A percentile compares a stretch with the other conserved stretches of the same genome.
Conservation (phyloP, 2,113 vertebrate species). For the Sphyrna mokarran region DNA sequence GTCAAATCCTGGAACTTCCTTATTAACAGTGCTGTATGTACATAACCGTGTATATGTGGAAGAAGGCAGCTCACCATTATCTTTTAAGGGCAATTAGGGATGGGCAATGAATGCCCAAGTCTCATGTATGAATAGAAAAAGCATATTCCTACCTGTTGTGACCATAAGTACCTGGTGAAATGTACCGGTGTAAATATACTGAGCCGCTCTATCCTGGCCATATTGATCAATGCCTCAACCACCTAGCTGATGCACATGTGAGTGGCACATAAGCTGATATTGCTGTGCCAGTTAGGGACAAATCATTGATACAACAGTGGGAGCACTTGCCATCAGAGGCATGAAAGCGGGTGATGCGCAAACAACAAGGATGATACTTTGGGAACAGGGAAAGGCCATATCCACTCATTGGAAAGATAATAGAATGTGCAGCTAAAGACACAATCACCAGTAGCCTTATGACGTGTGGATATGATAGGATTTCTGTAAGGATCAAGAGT, state of each 20-base stretch:
- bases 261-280: not conserved
- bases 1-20: too few species aligned
- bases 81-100: too few species aligned
- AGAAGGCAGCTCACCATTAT: too few species aligned
- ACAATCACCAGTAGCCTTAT: not conserved
- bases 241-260: not conserved
- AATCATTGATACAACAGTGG: not conserved
- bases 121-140: too few species aligned
- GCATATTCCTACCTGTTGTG: not conserved
- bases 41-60: too few species aligned
- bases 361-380: not conserved
- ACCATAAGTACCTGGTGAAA: not conserved
- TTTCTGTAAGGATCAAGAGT: not conserved
- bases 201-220: not conserved
- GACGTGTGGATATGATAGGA: not conserved
- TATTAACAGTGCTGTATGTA: too few species aligned
- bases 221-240: not conserved
- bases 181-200: not conserved
- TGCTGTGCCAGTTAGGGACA: not conserved
- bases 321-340: not conserved
- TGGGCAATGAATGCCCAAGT: too few species aligned
- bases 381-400: not conserved
- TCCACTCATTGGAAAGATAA: not conserved
- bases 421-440: not conserved
- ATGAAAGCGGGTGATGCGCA: not conserved